Evolutionary conservation across 2,888 invertebrate species (phyloP).

Genomic region (Ligdia adustata): DNA sequence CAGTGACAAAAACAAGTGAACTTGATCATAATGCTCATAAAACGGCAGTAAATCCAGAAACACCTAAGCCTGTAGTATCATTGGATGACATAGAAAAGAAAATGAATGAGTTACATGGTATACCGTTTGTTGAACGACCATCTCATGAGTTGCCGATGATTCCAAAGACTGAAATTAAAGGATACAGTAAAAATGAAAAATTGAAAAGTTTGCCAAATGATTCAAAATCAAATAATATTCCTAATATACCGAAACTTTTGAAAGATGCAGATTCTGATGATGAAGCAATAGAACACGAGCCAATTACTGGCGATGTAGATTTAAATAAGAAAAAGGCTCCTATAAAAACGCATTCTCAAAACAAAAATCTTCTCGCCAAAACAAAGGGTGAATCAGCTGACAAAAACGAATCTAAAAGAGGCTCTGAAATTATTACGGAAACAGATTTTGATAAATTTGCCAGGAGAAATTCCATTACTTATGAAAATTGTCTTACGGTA

Average conservation of each 20-base stretch:
- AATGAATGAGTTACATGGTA: slow-evolving; percentile 78
- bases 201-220: slow-evolving; percentile 45
- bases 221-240: slow-evolving; percentile 50
- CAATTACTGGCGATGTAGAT: slow-evolving; percentile 55
- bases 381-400: slow-evolving; percentile 24
- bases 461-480: slow-evolving; percentile 71
- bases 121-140: slow-evolving; percentile 68
- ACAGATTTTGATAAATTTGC: slow-evolving; percentile 79
- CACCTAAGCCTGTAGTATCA: slow-evolving; percentile 37
- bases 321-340: slow-evolving; percentile 37
- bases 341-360: slow-evolving; percentile 35
- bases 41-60: slow-evolving; percentile 37
- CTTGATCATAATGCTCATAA: slow-evolving; percentile 33
- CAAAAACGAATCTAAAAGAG: slow-evolving; percentile 51
- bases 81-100: slow-evolving; percentile 75
- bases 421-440: slow-evolving; percentile 68
- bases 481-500: slow-evolving; percentile 69
- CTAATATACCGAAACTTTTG: slow-evolving; percentile 44
- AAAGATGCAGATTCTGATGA: slow-evolving; percentile 57
- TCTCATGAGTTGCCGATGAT: slow-evolving; percentile 61
- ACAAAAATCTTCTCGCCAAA: slow-evolving; percentile 29
- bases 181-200: slow-evolving; percentile 45
- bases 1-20: slow-evolving; percentile 30
- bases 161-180: slow-evolving; percentile 45
- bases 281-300: slow-evolving; percentile 58